phyloP scores from a whole-genome alignment of 2,113 vertebrate genomes.

The Ovibos moschatus region DNA sequence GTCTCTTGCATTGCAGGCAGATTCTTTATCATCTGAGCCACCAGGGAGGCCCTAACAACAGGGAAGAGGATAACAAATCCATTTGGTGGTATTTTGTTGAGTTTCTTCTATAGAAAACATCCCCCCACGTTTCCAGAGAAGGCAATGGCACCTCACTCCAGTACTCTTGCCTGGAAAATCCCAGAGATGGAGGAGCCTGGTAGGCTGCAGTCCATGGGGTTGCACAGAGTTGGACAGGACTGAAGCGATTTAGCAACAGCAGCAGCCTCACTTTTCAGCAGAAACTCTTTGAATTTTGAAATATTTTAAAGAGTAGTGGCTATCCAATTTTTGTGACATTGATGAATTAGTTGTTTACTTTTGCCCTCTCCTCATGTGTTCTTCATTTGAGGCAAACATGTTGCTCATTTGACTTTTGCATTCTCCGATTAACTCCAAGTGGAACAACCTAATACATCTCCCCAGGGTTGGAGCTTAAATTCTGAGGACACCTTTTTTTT shows the following conservation, averaged over 20 bases:
- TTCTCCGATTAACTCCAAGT: conserved; percentile 67
- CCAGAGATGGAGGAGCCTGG: not conserved
- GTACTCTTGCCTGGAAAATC: not conserved
- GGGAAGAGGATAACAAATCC: conserved; percentile 9
- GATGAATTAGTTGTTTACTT: conserved; percentile 3
- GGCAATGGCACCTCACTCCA: not conserved
- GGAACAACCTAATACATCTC: conserved; percentile 42
- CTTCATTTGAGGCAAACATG: conserved; percentile 29
- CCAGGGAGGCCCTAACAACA: not conserved
- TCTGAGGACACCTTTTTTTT: conserved; percentile 40
- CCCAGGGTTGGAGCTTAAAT: conserved; percentile 35
- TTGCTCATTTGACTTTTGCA: conserved; percentile 59
- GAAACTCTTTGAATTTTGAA: not conserved
- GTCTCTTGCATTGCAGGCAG: not conserved
- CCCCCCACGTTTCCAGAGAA: not conserved
- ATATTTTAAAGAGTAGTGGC: not conserved
- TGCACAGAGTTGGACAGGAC: not conserved
- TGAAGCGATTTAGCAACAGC: not conserved
- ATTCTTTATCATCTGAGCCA: not conserved
- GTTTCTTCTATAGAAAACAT: conserved; percentile 52
- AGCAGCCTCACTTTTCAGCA: conserved; percentile 14
- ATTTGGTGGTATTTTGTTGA: conserved; percentile 57
- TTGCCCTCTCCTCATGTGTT: conserved; percentile 32
- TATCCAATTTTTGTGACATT: conserved; percentile 37
- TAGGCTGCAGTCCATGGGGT: not conserved